A percentile compares a stretch with the other conserved stretches of the same genome.
phyloP scores from a whole-genome alignment of 35 echinoderm and acorn worm species.

The Ptychodera flava region DNA sequence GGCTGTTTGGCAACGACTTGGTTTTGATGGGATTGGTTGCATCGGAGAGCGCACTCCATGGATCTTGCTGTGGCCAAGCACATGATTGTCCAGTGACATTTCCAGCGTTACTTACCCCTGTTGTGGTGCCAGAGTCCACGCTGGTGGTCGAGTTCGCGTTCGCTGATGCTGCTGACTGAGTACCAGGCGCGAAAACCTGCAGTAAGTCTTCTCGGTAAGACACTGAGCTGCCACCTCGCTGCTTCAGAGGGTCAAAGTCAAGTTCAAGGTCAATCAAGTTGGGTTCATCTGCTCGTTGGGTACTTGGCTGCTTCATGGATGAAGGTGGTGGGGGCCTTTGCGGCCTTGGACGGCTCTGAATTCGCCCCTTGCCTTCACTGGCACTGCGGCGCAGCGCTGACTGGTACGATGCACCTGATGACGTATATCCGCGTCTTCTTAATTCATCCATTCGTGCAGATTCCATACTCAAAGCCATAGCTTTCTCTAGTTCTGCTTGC shows the following conservation, averaged over 20 bases:
- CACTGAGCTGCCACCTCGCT: neutral
- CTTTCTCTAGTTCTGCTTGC: slow-evolving; percentile 45
- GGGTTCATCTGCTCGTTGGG: neutral
- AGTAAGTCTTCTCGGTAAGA: neutral
- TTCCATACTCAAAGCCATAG: slow-evolving; percentile 57
- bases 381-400: neutral
- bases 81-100: neutral
- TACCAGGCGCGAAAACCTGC: neutral
- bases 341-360: neutral
- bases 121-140: neutral
- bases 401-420: neutral
- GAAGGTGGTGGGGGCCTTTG: slow-evolving; percentile 2
- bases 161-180: neutral
- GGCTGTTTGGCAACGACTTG: neutral
- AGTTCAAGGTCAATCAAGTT: neutral
- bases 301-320: neutral
- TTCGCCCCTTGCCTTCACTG: neutral
- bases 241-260: too few relatives aligned
- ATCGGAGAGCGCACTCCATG: neutral
- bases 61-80: neutral
- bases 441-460: slow-evolving; percentile 43
- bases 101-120: neutral
- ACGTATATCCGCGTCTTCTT: neutral
- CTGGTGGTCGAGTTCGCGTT: too few relatives aligned
- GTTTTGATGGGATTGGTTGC: neutral